Conservation (phyloP, 2,888 invertebrate species). For the Tenthredo scrophulariae region DNA sequence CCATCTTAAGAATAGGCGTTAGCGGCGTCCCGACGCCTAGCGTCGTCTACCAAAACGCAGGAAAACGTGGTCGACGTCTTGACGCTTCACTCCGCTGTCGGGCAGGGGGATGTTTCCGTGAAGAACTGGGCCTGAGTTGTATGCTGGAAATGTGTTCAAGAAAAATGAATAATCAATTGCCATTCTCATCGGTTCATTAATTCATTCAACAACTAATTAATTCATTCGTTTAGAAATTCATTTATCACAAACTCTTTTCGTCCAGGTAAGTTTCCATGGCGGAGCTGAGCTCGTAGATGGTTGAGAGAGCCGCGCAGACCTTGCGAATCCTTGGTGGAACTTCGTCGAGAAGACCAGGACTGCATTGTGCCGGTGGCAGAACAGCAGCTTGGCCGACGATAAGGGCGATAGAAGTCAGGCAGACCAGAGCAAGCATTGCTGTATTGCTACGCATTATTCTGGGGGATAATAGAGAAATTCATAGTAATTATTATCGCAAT, state of each 20-base stretch:
- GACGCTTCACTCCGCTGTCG: conserved; percentile 89
- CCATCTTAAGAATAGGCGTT: conserved; percentile 45
- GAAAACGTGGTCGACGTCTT: conserved; percentile 95
- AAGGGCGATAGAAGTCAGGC: conserved; percentile 58
- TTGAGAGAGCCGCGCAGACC: conserved; percentile 85
- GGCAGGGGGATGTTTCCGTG: conserved; percentile 74
- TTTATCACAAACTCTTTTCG: conserved; percentile 79
- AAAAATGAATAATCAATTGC: conserved; percentile 64
- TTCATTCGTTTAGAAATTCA: not conserved
- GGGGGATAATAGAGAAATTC: not conserved
- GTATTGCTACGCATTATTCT: conserved; percentile 63
- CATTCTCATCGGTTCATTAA: conserved; percentile 79
- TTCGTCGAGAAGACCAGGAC: conserved; percentile 81
- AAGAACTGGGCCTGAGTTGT: conserved; percentile 75
- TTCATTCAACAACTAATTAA: not conserved
- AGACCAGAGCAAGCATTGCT: conserved; percentile 50
- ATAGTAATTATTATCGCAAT: not conserved
- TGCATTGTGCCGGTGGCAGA: conserved; percentile 81
- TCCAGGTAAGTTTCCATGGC: conserved; percentile 82
- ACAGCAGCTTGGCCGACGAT: conserved; percentile 71
- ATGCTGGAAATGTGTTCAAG: conserved; percentile 78
- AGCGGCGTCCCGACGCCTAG: conserved; percentile 75
- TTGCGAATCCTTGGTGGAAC: conserved; percentile 83
- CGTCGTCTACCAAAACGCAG: conserved; percentile 92
- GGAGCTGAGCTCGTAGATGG: conserved; percentile 82